Base-by-base conservation (phyloP, 1,140 invertebrate species). In the Drosophila paulistorum region DNA sequence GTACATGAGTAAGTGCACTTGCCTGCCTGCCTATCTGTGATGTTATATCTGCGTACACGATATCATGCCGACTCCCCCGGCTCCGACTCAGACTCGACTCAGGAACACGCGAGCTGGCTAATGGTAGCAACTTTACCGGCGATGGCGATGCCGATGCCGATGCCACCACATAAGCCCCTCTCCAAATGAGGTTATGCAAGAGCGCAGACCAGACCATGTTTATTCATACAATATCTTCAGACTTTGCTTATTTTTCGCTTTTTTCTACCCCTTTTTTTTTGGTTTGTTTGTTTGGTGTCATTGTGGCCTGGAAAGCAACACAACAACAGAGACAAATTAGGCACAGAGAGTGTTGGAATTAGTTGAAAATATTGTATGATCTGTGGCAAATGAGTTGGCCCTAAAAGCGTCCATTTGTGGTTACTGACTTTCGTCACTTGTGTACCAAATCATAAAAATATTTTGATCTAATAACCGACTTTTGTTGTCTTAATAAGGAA, bases 131-230 rank as follows among this genome's bases (percentile, higher is more conserved):
- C 45, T 51, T 51, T 51, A 7, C 17, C 45, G 7, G 17, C 17
- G 45, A n/a, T 51, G 45, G 9, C 45, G 7, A 23, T 10, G 45
- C 57, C 17, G 45, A n/a, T 51, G 45, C 17, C 45, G 7, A 23
- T 10, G 45, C 57, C 35, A 37, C 57, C 57, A 59, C 74, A 81
- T 78, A 78, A 78, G 67, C 70, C 78, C 70, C 78, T 11, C 74
- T 48, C 26, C 66, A 86, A 86, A 75, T 79, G 65, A 78, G 68
- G 74, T 85, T 85, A 85, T 86, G 74, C 72, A 85, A 85, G 81
- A 35, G 48, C 68, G 48, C 30, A 30, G 30, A 7, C 42, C 71
- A 35, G 42, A 23, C 30, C 55, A 85, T 85, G 78, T 86, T 81
- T 85, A 85, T 85, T 85, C 82, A 85, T 86, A 78, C 57, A 37